These are phyloP conservation scores for Calyptomena viridis DNA, from an alignment of 2,113 vertebrate species.

Conservation along the genomic window DNA sequence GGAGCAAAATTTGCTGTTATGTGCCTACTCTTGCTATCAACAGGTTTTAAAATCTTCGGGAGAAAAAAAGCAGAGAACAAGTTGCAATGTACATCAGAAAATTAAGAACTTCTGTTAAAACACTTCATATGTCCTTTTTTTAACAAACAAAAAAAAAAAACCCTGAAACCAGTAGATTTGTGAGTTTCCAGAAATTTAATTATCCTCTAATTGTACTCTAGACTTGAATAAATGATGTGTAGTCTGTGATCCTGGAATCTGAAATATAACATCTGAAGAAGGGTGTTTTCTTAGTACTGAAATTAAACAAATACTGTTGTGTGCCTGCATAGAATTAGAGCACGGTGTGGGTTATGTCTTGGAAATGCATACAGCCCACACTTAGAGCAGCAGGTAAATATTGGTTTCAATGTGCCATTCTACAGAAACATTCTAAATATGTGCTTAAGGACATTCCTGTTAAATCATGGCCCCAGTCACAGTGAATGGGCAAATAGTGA, in stretches of 20 bases:
- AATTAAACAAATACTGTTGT: slow-evolving; percentile 6
- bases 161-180: not conserved
- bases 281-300: not conserved
- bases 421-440: not conserved
- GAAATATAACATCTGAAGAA: not conserved
- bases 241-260: not conserved
- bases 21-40: not conserved
- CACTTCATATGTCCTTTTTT: not conserved
- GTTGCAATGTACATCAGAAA: not conserved
- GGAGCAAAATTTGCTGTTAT: not conserved
- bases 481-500: not conserved
- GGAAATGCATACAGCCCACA: not conserved
- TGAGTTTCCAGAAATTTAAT: slow-evolving; percentile 26
- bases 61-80: not conserved
- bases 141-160: not conserved
- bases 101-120: slow-evolving; percentile 1
- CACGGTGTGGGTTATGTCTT: not conserved
- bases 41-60: not conserved
- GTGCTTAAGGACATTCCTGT: not conserved
- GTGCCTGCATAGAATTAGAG: not conserved
- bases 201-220: not conserved
- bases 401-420: not conserved
- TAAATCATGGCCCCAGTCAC: not conserved
- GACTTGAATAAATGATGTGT: not conserved
- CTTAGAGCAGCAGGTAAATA: not conserved